Conservation (phyloP, 2,113 vertebrate species). For the Thalassarche chlororhynchos region DNA sequence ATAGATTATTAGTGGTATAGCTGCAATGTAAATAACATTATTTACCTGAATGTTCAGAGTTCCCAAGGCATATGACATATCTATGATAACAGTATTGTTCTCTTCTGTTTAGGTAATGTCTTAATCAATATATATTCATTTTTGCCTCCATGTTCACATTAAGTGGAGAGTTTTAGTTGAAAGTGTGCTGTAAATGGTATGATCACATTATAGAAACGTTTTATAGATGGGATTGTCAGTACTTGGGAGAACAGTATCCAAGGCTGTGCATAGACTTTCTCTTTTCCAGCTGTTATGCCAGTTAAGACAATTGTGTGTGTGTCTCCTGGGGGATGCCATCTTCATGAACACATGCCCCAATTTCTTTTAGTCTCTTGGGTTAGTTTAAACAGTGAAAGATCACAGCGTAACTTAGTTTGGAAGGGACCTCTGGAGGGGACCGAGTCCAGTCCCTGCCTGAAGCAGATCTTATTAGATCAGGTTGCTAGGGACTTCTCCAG, state of each 20-base stretch:
- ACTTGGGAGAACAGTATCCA: background rate
- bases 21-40: background rate
- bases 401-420: background rate
- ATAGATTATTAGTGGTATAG: background rate
- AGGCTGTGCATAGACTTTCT: background rate
- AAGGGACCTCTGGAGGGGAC: background rate
- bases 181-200: background rate
- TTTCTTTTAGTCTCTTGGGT: background rate
- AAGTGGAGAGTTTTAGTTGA: background rate
- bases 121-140: background rate
- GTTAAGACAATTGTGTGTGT: background rate
- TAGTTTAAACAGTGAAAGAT: background rate
- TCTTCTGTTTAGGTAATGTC: background rate
- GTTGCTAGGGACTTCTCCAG: background rate
- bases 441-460: background rate
- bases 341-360: accelerated
- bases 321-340: background rate
- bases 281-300: background rate
- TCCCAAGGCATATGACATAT: background rate
- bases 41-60: background rate
- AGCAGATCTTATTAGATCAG: background rate
- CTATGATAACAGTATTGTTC: background rate
- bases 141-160: background rate
- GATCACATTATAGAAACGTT: background rate
- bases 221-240: background rate